Conservation (phyloP, 2,888 invertebrate species). For the Cheilosia urbana region DNA sequence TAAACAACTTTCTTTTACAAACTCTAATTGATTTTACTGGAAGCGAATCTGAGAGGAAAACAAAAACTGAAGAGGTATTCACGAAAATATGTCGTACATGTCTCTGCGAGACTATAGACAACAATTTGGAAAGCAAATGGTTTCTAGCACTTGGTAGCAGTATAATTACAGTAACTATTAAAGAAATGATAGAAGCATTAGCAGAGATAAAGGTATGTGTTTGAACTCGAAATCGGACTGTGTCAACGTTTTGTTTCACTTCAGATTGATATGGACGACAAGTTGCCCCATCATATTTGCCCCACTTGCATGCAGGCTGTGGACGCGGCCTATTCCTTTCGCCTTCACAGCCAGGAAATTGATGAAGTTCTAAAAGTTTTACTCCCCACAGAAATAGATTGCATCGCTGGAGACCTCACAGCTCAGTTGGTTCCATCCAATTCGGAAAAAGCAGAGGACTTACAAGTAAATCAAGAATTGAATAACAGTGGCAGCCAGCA, state of each 20-base stretch:
- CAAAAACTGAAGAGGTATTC: background rate
- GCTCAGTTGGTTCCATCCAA: too few species aligned
- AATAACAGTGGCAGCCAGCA: too few species aligned
- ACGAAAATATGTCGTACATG: background rate
- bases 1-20: background rate
- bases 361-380: background rate
- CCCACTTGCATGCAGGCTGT: background rate
- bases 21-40: background rate
- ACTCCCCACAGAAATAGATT: background rate
- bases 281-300: background rate
- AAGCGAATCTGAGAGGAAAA: background rate
- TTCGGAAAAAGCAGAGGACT: too few species aligned
- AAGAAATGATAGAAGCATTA: background rate
- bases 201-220: background rate
- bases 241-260: background rate
- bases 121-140: background rate
- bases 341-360: background rate
- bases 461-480: too few species aligned
- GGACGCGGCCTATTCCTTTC: background rate
- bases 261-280: conserved; percentile 4
- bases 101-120: background rate
- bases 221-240: background rate
- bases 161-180: background rate
- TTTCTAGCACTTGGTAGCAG: background rate
- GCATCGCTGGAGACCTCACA: too few species aligned